Conservation (phyloP, 2,888 invertebrate genomes). For the Pediacus dermestoides region DNA sequence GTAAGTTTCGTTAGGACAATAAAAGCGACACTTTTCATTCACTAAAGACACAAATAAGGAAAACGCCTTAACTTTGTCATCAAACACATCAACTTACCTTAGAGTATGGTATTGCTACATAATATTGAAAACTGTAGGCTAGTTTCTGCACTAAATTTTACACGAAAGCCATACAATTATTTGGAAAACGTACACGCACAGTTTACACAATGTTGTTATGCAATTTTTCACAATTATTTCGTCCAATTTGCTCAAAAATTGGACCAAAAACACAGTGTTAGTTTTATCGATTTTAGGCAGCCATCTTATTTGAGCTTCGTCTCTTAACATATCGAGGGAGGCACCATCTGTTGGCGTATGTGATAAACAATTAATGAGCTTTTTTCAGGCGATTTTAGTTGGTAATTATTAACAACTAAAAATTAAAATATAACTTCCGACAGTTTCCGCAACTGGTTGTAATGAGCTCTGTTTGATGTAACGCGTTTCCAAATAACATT, state of each 20-base stretch:
- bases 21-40: neutral
- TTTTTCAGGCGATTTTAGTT: slow-evolving; percentile 12
- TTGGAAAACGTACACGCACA: slow-evolving; percentile 20
- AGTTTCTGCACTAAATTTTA: slow-evolving; percentile 5
- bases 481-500: too few species aligned
- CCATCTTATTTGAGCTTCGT: slow-evolving; percentile 40
- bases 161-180: slow-evolving; percentile 15
- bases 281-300: slow-evolving; percentile 43
- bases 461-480: too few species aligned
- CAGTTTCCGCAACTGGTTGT: too few species aligned
- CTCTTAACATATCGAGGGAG: slow-evolving; percentile 20
- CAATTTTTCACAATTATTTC: slow-evolving; percentile 27
- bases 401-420: too few species aligned
- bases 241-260: slow-evolving; percentile 29
- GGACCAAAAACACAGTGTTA: slow-evolving; percentile 39
- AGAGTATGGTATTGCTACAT: slow-evolving; percentile 37
- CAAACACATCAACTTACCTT: slow-evolving; percentile 37
- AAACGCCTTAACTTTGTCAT: slow-evolving; percentile 13
- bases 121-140: slow-evolving; percentile 20
- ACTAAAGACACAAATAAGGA: neutral
- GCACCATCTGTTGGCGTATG: slow-evolving; percentile 19
- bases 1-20: neutral
- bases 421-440: too few species aligned
- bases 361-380: slow-evolving; percentile 11
- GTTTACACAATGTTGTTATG: slow-evolving; percentile 13